Evolutionary conservation across 2,797 vertebrate genomes (phyloP).

Genomic region (Carcharodon carcharias): DNA sequence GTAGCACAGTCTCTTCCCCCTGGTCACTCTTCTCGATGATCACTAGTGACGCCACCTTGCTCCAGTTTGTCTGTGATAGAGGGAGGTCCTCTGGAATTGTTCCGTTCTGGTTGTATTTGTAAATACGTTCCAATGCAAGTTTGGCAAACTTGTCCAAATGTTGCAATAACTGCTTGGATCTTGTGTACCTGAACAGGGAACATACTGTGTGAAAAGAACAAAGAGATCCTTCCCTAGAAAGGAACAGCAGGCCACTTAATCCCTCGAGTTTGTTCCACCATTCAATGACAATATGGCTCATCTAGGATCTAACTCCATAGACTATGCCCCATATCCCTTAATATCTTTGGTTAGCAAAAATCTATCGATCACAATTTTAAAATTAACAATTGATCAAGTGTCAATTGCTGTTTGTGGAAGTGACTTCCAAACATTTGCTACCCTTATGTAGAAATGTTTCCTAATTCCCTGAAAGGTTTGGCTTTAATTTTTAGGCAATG

Average conservation of each 20-base stretch:
- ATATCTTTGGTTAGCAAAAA: not conserved
- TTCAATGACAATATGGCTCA: not conserved
- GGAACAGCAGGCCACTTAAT: not conserved
- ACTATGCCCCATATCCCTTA: not conserved
- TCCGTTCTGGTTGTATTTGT: slow-evolving; percentile 44
- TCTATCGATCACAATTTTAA: not conserved
- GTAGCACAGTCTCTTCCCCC: slow-evolving; percentile 47
- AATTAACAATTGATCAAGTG: not conserved
- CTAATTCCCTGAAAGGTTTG: not conserved
- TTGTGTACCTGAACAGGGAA: slow-evolving; percentile 53
- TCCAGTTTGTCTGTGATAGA: not conserved
- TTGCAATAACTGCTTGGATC: slow-evolving; percentile 52
- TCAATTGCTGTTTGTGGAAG: not conserved
- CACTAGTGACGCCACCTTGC: slow-evolving; percentile 45
- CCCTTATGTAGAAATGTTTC: not conserved
- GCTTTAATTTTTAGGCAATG: not conserved
- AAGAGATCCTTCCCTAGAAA: not conserved
- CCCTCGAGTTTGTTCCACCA: not conserved
- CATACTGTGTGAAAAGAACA: not conserved
- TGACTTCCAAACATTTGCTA: not conserved
- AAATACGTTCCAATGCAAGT: slow-evolving; percentile 54
- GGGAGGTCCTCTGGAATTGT: rapidly evolving
- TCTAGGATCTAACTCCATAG: not conserved
- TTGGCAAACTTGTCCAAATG: slow-evolving; percentile 62
- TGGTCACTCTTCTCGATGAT: slow-evolving; percentile 57